These are phyloP conservation scores for Datnioides undecimradiatus DNA, from an alignment of 2,113 vertebrate genomes.

Conservation along the genomic window DNA sequence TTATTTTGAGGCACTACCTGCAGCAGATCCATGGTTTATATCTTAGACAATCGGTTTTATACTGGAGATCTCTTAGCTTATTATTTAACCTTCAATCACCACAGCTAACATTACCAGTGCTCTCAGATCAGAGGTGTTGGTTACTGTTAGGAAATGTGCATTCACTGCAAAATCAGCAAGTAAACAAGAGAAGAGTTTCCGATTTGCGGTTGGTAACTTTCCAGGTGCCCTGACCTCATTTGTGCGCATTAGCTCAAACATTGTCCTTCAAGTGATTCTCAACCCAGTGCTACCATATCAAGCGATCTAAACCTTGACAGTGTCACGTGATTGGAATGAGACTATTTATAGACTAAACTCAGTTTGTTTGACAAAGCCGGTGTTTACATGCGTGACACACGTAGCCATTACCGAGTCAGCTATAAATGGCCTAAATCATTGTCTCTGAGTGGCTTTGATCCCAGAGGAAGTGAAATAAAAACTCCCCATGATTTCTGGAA, in stretches of 20 bases:
- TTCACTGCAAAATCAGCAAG: background rate
- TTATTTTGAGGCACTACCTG: background rate
- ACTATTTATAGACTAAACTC: constrained; percentile 4
- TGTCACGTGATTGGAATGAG: constrained; percentile 10
- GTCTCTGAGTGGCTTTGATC: constrained; percentile 20
- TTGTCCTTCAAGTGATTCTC: background rate
- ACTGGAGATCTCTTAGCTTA: background rate
- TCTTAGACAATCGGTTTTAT: background rate
- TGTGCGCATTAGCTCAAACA: background rate
- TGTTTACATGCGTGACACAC: constrained; percentile 2
- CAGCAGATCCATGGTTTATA: background rate
- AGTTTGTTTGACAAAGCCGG: background rate
- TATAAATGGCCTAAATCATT: constrained; percentile 11
- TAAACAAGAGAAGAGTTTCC: background rate
- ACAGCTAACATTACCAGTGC: background rate
- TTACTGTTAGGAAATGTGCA: background rate
- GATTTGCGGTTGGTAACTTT: too few relatives aligned
- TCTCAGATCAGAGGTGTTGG: background rate
- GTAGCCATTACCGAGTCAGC: background rate
- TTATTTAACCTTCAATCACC: too few relatives aligned
- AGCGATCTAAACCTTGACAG: background rate
- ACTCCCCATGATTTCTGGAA: background rate
- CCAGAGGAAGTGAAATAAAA: background rate
- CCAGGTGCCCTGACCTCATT: constrained; percentile 3
- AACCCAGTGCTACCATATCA: background rate